Evolutionary conservation across 1,140 invertebrate genomes (phyloP), one percentile per base, ranked within the genome.

Genomic region (Drosophila nigrodunni): DNA sequence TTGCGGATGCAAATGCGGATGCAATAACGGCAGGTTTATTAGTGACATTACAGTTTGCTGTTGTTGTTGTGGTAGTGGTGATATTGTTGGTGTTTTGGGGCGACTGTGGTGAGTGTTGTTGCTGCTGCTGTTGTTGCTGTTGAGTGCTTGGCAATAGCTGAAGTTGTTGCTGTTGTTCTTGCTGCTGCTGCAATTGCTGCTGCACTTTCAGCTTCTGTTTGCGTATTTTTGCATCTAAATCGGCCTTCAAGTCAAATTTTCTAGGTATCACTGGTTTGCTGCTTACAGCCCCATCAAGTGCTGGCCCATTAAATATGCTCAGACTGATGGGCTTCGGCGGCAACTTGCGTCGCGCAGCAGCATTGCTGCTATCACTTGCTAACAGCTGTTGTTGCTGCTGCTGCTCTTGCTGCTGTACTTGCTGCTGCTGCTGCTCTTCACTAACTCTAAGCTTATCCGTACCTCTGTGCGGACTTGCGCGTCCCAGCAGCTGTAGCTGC

Each of bases 161-260:
- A 21, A 52, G 59, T 49, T 73, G 66, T 21, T 67, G 71, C 39
- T 71, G 70, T 13, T 77, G 82, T 21, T 89, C 77, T 25, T 79
- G 87, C 43, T 82, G 76, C 44, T 87, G 73, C 65, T 81, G 77
- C 59, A 88, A 64, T 77, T 91, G 82, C 73, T 88, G 79, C 57
- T 85, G 77, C 50, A 92, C 77, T 65, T 89, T 92, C 70, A 74
- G 74, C 65, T 92, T 92, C 62, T 92, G 90, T 59, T 80, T 80
- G 68, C 82, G 88, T 61, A 92, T 80, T 80, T 92, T 92, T 34
- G 81, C 90, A 78, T 92, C 90, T 83, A 92, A 79, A 52, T 91
- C 90, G 59, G 83, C 80, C 72, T 92, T 92, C 69, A 92, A 92
- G 74, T 92, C 90, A 43, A 76, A 82, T 64, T 92, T 91, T 61